phyloP scores from a whole-genome alignment of 2,797 vertebrate species.

The Enteromius trimaculatus region DNA sequence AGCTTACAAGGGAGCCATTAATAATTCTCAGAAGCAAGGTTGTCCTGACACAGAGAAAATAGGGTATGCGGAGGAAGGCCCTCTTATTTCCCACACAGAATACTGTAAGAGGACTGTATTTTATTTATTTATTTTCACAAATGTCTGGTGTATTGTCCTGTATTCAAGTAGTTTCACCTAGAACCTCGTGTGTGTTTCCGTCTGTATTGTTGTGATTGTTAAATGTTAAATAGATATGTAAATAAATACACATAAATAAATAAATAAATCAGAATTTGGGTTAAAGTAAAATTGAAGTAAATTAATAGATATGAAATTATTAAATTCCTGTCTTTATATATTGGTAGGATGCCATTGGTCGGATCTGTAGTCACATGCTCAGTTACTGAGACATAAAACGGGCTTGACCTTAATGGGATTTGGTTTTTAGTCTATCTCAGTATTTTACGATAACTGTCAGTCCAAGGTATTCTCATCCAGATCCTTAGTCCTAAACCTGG shows the following conservation, averaged over 20 bases:
- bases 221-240: neutral
- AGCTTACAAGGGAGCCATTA: constrained; percentile 80
- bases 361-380: neutral
- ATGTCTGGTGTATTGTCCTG: neutral
- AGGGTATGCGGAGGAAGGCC: constrained; percentile 73
- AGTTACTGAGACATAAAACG: neutral
- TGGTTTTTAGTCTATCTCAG: neutral
- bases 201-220: neutral
- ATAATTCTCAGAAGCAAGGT: constrained; percentile 81
- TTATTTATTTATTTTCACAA: constrained; percentile 33
- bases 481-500: constrained; percentile 4
- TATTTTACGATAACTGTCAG: neutral
- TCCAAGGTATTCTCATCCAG: neutral
- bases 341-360: neutral
- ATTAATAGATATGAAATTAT: too few relatives aligned
- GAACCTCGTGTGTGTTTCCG: neutral
- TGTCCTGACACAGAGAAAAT: constrained; percentile 78
- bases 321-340: neutral
- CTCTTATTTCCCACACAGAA: constrained; percentile 73
- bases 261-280: neutral
- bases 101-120: constrained; percentile 77
- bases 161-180: constrained; percentile 5
- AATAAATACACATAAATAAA: neutral
- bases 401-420: neutral
- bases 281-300: too few relatives aligned